Evolutionary conservation across 2,888 invertebrate genomes (phyloP).

Genomic region (Tachystola acroxantha): DNA sequence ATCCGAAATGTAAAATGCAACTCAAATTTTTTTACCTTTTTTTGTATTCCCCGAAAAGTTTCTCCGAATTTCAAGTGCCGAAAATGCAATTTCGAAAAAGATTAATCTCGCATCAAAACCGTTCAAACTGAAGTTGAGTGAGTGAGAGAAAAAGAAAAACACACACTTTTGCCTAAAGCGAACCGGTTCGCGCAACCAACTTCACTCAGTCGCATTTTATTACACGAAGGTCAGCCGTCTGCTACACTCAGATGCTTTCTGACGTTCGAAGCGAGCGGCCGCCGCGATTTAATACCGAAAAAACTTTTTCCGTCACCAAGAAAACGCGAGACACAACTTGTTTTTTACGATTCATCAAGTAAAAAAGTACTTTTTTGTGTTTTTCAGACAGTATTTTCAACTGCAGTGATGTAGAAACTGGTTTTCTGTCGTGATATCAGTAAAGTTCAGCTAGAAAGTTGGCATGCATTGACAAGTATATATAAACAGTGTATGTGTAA

Average conservation of each 20-base stretch:
- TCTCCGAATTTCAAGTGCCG: neutral
- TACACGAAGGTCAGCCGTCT: constrained; percentile 45
- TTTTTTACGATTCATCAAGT: constrained; percentile 33
- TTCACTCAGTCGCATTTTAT: constrained; percentile 57
- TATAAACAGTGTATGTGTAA: constrained; percentile 39
- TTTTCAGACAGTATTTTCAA: constrained; percentile 8
- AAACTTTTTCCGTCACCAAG: constrained; percentile 46
- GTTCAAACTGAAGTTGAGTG: constrained; percentile 31
- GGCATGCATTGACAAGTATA: constrained; percentile 42
- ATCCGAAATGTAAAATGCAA: no score
- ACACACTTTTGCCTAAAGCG: constrained; percentile 67
- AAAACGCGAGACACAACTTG: constrained; percentile 28
- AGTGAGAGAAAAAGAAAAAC: constrained; percentile 38
- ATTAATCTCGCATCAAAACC: constrained; percentile 9
- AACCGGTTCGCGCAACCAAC: constrained; percentile 59
- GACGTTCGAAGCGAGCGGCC: constrained; percentile 26
- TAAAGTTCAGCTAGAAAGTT: constrained; percentile 45
- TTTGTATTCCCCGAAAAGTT: neutral
- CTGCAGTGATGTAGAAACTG: constrained; percentile 6
- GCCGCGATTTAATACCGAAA: constrained; percentile 22
- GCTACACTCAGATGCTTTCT: constrained; percentile 38
- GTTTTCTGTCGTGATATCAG: constrained; percentile 12
- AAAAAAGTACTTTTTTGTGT: constrained; percentile 26
- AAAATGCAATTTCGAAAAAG: constrained; percentile 4
- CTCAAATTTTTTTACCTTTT: no score